Evolutionary conservation across 2,888 invertebrate species (phyloP).

Genomic region (Noctua janthina): DNA sequence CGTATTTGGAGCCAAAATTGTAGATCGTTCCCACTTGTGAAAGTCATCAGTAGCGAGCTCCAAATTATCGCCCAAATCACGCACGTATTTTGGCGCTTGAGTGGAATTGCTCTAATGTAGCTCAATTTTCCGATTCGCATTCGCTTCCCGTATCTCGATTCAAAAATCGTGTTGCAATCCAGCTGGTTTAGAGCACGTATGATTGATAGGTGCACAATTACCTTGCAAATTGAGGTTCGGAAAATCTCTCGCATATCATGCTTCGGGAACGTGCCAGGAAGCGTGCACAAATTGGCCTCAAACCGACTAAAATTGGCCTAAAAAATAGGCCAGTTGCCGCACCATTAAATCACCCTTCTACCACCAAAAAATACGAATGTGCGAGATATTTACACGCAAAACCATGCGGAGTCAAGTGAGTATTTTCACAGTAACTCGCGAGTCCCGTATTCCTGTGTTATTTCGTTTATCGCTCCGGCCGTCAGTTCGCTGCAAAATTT

Average conservation of each 20-base stretch:
- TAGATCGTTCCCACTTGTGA: conserved; percentile 35
- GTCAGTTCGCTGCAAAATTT: conserved; percentile 76
- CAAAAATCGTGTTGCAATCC: conserved; percentile 51
- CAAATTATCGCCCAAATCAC: conserved; percentile 51
- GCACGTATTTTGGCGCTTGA: conserved; percentile 41
- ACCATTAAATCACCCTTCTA: conserved; percentile 45
- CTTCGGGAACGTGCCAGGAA: conserved; percentile 15
- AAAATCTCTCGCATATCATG: conserved; percentile 40
- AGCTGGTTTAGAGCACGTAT: conserved; percentile 45
- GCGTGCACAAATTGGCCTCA: conserved; percentile 23
- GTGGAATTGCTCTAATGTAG: conserved; percentile 41
- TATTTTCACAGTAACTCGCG: conserved; percentile 48
- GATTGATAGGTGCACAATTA: conserved; percentile 54
- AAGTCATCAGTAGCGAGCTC: conserved; percentile 46
- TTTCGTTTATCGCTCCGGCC: conserved; percentile 70
- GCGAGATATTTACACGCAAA: conserved; percentile 47
- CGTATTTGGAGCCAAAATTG: conserved; percentile 31
- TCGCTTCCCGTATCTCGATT: conserved; percentile 36
- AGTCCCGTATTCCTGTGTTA: conserved; percentile 43
- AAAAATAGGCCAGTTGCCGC: conserved; percentile 38
- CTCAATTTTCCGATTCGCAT: conserved; percentile 46
- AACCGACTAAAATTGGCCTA: conserved; percentile 17
- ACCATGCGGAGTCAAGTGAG: conserved; percentile 42
- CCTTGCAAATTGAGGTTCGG: conserved; percentile 30
- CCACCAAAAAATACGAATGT: conserved; percentile 39